These are phyloP conservation scores for Oreochromis niloticus DNA, from an alignment of 2,113 vertebrate genomes.

Conservation along the genomic window DNA sequence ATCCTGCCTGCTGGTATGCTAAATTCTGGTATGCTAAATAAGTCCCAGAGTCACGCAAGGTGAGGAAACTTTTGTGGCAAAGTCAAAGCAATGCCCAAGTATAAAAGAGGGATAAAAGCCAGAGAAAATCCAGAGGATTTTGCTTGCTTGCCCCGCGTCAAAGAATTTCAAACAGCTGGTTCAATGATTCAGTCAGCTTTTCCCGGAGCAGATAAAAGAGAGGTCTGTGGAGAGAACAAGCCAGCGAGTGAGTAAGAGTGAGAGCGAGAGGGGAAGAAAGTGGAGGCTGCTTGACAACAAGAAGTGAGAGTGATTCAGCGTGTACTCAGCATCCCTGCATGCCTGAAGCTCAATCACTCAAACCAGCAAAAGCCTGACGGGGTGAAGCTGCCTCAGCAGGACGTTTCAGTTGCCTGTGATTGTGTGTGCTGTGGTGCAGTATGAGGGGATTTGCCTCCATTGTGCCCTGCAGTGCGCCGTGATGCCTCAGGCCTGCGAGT, in stretches of 20 bases:
- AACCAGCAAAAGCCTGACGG: background rate
- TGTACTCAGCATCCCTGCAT: background rate
- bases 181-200: background rate
- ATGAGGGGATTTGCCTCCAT: background rate
- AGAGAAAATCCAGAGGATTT: background rate
- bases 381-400: background rate
- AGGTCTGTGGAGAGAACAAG: background rate
- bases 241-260: background rate
- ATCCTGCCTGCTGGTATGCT: background rate
- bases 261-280: background rate
- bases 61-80: background rate
- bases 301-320: conserved; percentile 30
- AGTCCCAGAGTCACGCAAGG: background rate
- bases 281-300: conserved; percentile 7
- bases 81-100: background rate
- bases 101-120: background rate
- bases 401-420: background rate
- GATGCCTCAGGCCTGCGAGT: background rate
- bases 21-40: background rate
- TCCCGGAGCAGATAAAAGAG: conserved; percentile 18
- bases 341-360: background rate
- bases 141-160: background rate
- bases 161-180: conserved; percentile 30
- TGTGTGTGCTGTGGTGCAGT: conserved; percentile 1
- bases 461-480: background rate